Conservation (phyloP, 2,797 vertebrate genomes). For the Brachymystax lenok region DNA sequence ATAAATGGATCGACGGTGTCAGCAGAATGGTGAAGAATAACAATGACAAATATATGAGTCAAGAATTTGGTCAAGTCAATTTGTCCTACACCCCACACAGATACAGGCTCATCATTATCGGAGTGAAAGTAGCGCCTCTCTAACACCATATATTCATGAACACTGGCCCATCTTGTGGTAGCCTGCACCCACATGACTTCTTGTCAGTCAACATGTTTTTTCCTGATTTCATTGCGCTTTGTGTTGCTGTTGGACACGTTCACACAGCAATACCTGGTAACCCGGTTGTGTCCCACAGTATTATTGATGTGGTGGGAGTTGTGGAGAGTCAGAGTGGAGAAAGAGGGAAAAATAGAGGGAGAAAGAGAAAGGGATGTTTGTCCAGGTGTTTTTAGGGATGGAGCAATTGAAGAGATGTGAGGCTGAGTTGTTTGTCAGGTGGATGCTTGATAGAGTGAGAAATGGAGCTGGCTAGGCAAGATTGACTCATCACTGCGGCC, state of each 20-base stretch:
- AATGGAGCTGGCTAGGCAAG: background rate
- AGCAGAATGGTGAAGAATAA: background rate
- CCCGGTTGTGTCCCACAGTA: background rate
- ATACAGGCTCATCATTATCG: background rate
- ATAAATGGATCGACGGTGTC: background rate
- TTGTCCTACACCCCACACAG: background rate
- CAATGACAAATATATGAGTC: background rate
- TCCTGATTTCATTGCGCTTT: background rate
- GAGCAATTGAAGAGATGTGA: background rate
- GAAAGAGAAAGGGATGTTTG: background rate
- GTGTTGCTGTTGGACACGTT: background rate
- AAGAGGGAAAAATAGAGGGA: background rate
- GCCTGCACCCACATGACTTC: background rate
- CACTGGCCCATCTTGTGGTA: background rate
- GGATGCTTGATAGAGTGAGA: background rate
- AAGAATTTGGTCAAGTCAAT: background rate
- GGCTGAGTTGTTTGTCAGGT: background rate
- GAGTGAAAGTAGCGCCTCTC: background rate
- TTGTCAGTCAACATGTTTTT: background rate
- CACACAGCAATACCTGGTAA: background rate
- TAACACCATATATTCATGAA: background rate
- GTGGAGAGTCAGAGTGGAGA: background rate
- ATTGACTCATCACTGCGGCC: background rate
- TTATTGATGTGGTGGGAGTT: constrained; percentile 1
- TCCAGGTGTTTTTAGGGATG: background rate